Evolutionary conservation across 2,797 vertebrate species (phyloP).

Genomic region (Benthosema pterotum): DNA sequence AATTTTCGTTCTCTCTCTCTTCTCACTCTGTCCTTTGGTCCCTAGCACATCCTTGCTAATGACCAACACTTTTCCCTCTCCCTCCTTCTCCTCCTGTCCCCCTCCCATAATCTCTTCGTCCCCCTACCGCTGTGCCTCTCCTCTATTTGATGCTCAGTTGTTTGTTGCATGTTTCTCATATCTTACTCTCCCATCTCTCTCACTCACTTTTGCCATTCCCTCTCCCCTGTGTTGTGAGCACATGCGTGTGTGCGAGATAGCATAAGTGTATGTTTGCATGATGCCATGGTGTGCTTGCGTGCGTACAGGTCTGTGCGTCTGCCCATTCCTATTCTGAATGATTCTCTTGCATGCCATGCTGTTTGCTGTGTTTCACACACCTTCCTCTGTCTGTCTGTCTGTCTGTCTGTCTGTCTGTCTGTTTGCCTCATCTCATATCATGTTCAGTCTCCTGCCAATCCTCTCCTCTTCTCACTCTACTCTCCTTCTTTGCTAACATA

Average conservation of each 20-base stretch:
- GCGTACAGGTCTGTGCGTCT: not conserved
- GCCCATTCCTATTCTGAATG: constrained; percentile 39
- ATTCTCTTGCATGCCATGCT: constrained; percentile 29
- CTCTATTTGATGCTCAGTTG: no score
- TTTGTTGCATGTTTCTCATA: not conserved
- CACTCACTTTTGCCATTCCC: constrained; percentile 3
- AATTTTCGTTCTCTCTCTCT: not conserved
- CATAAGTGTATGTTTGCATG: constrained; percentile 14
- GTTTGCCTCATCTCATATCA: not conserved
- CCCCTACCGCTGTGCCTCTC: not conserved
- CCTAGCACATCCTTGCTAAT: not conserved
- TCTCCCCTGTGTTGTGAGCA: constrained; percentile 20
- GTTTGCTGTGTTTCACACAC: not conserved
- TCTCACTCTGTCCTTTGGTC: constrained; percentile 10
- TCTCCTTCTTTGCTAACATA: constrained; percentile 21
- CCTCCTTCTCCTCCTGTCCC: not conserved
- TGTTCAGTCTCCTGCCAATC: not conserved
- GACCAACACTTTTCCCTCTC: not conserved
- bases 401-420: not conserved
- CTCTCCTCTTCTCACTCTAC: constrained; percentile 16
- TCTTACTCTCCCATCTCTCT: not conserved
- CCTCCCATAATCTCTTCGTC: not conserved
- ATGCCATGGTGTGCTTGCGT: not conserved
- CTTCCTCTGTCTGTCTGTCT: not conserved
- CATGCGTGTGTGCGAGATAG: no score